Evolutionary conservation across 2,797 vertebrate genomes (phyloP).

Genomic region (Dipus sagitta): DNA sequence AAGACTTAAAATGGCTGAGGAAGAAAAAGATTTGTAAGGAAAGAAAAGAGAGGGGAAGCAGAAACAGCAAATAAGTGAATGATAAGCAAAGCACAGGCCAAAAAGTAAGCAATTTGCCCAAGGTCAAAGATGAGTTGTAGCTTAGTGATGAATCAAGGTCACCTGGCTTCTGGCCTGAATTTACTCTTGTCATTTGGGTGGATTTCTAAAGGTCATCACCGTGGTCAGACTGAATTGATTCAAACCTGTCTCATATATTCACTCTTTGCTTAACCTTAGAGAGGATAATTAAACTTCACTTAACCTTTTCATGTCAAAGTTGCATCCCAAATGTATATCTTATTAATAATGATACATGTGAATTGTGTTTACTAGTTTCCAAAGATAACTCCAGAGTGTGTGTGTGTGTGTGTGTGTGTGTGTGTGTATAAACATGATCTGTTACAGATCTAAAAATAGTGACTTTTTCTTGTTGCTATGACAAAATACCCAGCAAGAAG

Average conservation of each 20-base stretch:
- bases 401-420: too few relatives aligned
- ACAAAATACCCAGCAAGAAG: too few relatives aligned
- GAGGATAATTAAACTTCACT: not conserved
- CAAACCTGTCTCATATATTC: not conserved
- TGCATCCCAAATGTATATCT: not conserved
- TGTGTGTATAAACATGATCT: too few relatives aligned
- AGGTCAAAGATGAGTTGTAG: not conserved
- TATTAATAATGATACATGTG: not conserved
- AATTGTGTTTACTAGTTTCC: not conserved
- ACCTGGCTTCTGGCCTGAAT: not conserved
- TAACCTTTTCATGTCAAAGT: not conserved
- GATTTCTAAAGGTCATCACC: not conserved
- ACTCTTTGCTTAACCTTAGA: not conserved
- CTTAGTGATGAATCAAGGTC: not conserved
- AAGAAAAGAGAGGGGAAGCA: not conserved
- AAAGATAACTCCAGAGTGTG: not conserved
- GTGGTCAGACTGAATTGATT: not conserved
- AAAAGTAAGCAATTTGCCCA: not conserved
- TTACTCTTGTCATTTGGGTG: not conserved
- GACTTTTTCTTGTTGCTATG: too few relatives aligned
- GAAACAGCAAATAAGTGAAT: not conserved
- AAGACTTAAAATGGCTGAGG: too few relatives aligned
- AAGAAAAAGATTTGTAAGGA: rapidly evolving
- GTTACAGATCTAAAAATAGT: too few relatives aligned
- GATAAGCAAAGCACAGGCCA: not conserved